Evolutionary conservation across 2,113 vertebrate genomes (phyloP).

Genomic region (Bettongia penicillata): DNA sequence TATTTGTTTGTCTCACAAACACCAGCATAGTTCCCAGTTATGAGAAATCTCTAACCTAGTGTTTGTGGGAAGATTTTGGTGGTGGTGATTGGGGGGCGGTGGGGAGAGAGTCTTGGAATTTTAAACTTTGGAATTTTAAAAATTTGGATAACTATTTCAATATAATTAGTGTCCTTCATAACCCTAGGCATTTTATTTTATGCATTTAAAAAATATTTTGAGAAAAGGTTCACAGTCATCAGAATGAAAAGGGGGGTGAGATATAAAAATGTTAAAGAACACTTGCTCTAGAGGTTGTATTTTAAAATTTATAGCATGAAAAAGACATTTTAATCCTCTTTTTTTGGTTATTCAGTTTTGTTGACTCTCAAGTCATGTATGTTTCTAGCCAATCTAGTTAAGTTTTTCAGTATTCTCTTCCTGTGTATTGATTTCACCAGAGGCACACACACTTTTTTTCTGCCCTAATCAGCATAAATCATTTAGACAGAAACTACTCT

Average conservation of each 20-base stretch:
- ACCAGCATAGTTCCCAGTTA: background rate
- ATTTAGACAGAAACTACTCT: constrained; percentile 20
- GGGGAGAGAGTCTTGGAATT: fast-evolving
- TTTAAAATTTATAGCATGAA: background rate
- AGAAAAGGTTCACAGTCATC: background rate
- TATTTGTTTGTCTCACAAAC: background rate
- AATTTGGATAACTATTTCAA: background rate
- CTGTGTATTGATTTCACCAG: background rate
- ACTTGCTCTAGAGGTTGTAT: background rate
- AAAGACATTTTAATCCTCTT: background rate
- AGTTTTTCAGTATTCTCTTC: background rate
- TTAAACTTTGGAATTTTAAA: background rate
- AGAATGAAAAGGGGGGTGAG: background rate
- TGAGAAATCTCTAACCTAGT: background rate
- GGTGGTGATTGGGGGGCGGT: too few species aligned
- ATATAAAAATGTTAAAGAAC: background rate
- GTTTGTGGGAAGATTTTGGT: background rate
- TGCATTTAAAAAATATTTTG: background rate
- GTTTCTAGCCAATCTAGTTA: background rate
- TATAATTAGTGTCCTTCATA: background rate
- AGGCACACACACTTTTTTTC: background rate
- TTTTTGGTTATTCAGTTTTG: background rate
- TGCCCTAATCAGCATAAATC: constrained; percentile 1
- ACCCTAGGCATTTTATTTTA: background rate
- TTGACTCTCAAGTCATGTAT: background rate